Conservation (phyloP, 2,113 vertebrate species). For the Piprites chloris region DNA sequence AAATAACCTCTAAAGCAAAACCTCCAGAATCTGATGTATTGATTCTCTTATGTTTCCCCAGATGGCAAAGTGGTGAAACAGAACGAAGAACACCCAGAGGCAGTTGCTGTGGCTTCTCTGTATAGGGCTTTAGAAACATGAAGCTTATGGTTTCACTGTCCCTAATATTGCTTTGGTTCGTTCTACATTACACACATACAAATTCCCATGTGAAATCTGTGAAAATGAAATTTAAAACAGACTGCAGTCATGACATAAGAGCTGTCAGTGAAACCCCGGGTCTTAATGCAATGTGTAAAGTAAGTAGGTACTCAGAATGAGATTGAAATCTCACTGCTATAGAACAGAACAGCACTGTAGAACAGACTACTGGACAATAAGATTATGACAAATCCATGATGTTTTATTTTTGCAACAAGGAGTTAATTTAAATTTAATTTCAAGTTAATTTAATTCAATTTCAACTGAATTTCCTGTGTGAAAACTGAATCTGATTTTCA, state of each 20-base stretch:
- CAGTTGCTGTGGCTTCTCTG: neutral
- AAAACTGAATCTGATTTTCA: neutral
- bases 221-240: neutral
- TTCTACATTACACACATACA: neutral
- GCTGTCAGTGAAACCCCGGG: neutral
- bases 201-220: neutral
- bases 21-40: constrained; percentile 44
- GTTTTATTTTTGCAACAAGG: neutral
- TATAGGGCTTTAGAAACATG: constrained; percentile 3
- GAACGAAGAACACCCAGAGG: constrained; percentile 56
- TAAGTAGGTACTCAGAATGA: neutral
- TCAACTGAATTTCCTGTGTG: neutral
- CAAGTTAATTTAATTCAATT: neutral
- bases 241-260: neutral
- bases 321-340: neutral
- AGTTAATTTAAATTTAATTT: neutral
- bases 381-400: neutral
- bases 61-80: constrained; percentile 54
- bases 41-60: constrained; percentile 59
- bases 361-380: neutral
- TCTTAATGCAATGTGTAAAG: neutral
- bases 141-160: neutral
- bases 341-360: neutral
- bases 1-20: constrained; percentile 56
- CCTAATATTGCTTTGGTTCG: neutral